These are phyloP conservation scores for Elysia chlorotica DNA, from an alignment of 1,140 invertebrate genomes.

Conservation along the genomic window DNA sequence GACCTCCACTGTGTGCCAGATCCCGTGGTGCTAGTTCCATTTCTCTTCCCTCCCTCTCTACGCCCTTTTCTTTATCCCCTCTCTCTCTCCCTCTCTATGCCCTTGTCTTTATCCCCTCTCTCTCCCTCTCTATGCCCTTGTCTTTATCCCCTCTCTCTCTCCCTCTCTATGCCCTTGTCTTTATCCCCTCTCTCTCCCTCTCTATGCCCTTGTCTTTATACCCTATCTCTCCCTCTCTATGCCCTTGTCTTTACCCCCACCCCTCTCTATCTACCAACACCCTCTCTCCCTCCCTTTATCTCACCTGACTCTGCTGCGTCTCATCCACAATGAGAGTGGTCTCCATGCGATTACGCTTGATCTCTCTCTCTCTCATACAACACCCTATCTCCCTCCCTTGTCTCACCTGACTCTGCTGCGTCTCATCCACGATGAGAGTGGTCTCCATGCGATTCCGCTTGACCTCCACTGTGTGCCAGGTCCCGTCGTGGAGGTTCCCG, in stretches of 20 bases:
- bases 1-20: too few species aligned
- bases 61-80: too few species aligned
- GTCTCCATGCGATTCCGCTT: constrained; percentile 50
- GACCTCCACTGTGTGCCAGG: constrained; percentile 52
- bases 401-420: constrained; percentile 29
- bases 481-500: constrained; percentile 41
- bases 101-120: not conserved
- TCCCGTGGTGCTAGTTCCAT: too few species aligned
- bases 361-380: too few species aligned
- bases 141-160: not conserved
- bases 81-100: not conserved
- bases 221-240: not conserved
- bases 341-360: constrained; percentile 50
- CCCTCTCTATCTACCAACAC: too few species aligned
- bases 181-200: too few species aligned
- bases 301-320: constrained; percentile 27
- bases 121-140: not conserved
- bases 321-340: constrained; percentile 47
- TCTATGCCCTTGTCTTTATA: not conserved
- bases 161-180: too few species aligned
- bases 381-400: too few species aligned
- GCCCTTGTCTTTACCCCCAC: too few species aligned
- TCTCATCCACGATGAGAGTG: constrained; percentile 43
- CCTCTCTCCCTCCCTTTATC: too few species aligned
- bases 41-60: too few species aligned